Base-by-base conservation (phyloP, 2,888 invertebrate genomes). In the Perizoma affinitatum region DNA sequence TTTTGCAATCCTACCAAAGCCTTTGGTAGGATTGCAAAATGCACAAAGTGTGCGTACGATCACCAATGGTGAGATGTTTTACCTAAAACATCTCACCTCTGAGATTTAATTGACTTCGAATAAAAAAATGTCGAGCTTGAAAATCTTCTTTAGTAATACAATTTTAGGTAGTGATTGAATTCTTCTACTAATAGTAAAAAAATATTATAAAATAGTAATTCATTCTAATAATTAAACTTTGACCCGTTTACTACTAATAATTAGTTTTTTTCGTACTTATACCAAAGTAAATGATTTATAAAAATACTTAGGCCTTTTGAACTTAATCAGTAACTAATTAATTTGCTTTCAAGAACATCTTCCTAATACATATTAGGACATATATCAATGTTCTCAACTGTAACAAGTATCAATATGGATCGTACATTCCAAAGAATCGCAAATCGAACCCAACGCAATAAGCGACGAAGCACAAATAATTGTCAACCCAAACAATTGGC, bases 1-100 rank as follows among this genome's bases (percentile, higher is more conserved):
- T 61, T 53, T 47, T 51, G n/a, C n/a, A n/a, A n/a, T n/a, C n/a
- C n/a, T n/a, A 60, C 60, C 58, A 63, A 66, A 67, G 61, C 68
- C 53, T 49, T 59, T 51, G 56, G 50, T 43, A 46, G 53, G 40
- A 54, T 55, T 57, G 57, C 45, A 44, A 45, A 54, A 46, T 52
- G 43, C 58, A 65, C 65, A 65, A 65, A 65, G 60, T 65, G 65
- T 68, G 63, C 59, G 63, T 66, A 66, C 65, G 54, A 45, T 61
- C 54, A 57, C 60, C 66, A 66, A 55, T 56, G 61, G 65, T 52
- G 63, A 33, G 36, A 48, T 34, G 44, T 36, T 54, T 42, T 6
- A 54, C 38, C 36, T 50, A 7, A 45, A 53, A 11, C n/a, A 36
- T 47, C 43, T 35, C n/a, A 38, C 51, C 58, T 54, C 46, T 44